Evolutionary conservation across 1,140 invertebrate genomes (phyloP).

Genomic region (Heliconius hermathena): DNA sequence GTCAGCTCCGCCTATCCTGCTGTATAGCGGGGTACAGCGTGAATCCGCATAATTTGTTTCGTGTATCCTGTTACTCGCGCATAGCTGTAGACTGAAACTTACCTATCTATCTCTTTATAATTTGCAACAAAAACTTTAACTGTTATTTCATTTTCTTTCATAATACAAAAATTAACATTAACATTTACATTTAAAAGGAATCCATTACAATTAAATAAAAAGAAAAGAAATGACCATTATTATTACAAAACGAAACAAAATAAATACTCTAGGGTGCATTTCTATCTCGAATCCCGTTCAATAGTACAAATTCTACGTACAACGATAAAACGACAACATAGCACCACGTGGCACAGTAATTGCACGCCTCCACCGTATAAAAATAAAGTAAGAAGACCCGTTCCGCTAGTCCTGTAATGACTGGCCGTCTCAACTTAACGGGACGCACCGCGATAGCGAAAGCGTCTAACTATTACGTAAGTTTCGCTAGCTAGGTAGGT

Average conservation of each 20-base stretch:
- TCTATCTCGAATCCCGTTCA: background rate
- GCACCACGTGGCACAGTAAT: conserved; percentile 57
- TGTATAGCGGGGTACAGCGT: background rate
- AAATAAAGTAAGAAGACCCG: conserved; percentile 67
- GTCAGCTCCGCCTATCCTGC: background rate
- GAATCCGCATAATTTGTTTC: too few species aligned
- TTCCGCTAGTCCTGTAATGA: conserved; percentile 69
- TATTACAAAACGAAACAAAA: background rate
- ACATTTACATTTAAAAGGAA: too few species aligned
- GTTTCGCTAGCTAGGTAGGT: background rate
- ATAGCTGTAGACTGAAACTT: too few species aligned
- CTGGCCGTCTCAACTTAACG: conserved; percentile 51
- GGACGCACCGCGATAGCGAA: conserved; percentile 35
- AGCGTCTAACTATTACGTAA: conserved; percentile 28
- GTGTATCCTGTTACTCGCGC: too few species aligned
- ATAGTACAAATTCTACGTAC: background rate
- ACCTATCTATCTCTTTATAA: too few species aligned
- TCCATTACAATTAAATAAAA: too few species aligned
- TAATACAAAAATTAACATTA: too few species aligned
- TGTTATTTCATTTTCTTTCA: too few species aligned
- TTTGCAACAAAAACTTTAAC: too few species aligned
- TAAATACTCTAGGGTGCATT: background rate
- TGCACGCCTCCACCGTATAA: conserved; percentile 54
- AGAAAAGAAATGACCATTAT: too few species aligned
- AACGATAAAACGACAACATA: conserved; percentile 51